Percentiles rank a stretch among this genome's conserved stretches.
Conservation (phyloP, 2,888 invertebrate genomes). For the Dioctria rufipes region DNA sequence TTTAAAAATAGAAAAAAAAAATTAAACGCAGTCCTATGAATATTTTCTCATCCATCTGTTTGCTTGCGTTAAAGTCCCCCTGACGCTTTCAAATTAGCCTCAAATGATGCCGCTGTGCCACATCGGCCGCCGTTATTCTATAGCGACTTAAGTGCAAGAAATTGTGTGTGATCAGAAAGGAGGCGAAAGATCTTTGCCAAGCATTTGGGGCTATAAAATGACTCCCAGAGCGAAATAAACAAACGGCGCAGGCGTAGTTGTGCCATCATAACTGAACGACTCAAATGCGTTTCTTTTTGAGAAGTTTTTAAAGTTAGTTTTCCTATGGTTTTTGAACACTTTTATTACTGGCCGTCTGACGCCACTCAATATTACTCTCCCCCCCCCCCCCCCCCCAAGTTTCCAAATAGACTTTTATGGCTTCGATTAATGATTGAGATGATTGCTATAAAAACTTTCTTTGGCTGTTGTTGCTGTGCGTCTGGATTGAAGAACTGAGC, state of each 20-base stretch:
- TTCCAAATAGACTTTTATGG: neutral
- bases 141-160: conserved; percentile 13
- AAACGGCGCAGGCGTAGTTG: conserved; percentile 17
- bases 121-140: neutral
- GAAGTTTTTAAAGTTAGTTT: conserved; percentile 25
- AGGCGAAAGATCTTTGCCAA: conserved; percentile 30
- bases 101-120: neutral
- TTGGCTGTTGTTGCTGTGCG: neutral
- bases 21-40: neutral
- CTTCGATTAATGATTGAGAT: neutral
- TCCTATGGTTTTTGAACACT: conserved; percentile 1
- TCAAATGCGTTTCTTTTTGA: conserved; percentile 23
- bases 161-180: conserved; percentile 21
- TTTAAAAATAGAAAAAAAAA: conserved; percentile 24
- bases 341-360: conserved; percentile 40
- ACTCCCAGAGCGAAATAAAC: conserved; percentile 31
- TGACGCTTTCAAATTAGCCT: conserved; percentile 10
- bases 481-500: neutral
- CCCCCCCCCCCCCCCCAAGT: too few species aligned
- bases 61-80: conserved; percentile 17
- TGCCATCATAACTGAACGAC: conserved; percentile 41
- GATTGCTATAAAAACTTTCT: neutral
- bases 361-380: conserved; percentile 26
- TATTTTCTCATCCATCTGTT: conserved; percentile 19
- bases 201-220: conserved; percentile 48